Percentiles rank a stretch among this genome's conserved stretches.
Evolutionary conservation across 2,888 invertebrate species (phyloP).

Genomic region (Eulithis prunata): DNA sequence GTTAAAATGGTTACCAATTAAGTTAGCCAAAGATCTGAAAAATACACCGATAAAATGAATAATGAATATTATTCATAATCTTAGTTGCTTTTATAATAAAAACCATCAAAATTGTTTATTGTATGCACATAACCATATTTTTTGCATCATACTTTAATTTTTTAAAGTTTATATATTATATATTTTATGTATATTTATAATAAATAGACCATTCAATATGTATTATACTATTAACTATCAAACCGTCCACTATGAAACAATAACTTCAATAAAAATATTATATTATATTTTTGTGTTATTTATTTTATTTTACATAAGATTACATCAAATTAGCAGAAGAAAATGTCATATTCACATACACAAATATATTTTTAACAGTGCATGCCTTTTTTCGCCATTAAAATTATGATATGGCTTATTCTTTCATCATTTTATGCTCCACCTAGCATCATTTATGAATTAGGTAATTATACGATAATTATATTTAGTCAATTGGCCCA

Average conservation of each 20-base stretch:
- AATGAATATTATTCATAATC: too few relatives aligned
- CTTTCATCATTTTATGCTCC: too few relatives aligned
- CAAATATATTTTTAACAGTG: neutral
- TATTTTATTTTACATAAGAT: constrained; percentile 13
- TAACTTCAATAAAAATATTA: constrained; percentile 38
- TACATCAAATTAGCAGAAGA: too few relatives aligned
- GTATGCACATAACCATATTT: neutral
- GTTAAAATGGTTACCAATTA: constrained; percentile 38
- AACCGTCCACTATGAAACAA: constrained; percentile 39
- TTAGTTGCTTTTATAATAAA: too few relatives aligned
- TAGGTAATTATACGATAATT: too few relatives aligned
- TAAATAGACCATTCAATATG: constrained; percentile 15
- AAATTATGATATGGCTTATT: too few relatives aligned
- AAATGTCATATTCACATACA: neutral
- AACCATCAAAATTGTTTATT: neutral
- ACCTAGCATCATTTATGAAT: too few relatives aligned
- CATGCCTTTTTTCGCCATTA: too few relatives aligned
- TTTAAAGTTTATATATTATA: constrained; percentile 11
- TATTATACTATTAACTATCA: constrained; percentile 15
- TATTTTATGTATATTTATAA: constrained; percentile 13
- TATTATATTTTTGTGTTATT: constrained; percentile 37
- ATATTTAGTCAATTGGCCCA: too few relatives aligned
- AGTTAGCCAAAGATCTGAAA: constrained; percentile 42
- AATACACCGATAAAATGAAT: neutral
- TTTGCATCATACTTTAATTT: neutral